phyloP scores from a whole-genome alignment of 2,888 invertebrate genomes.

The Acleris laterana region DNA sequence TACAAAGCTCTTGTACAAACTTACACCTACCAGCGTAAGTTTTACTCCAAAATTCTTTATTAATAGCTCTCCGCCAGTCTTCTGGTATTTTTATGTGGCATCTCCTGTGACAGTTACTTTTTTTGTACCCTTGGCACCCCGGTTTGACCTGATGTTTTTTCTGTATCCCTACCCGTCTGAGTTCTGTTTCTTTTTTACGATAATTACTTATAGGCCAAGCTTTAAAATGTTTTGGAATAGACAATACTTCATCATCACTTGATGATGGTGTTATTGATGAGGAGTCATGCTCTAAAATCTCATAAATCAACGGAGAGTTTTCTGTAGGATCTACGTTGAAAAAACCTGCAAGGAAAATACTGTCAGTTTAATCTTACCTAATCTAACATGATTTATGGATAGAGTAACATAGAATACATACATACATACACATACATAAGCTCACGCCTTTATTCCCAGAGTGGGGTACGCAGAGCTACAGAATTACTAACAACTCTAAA shows the following conservation, averaged over 20 bases:
- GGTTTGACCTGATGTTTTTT: constrained; percentile 22
- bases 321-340: constrained; percentile 24
- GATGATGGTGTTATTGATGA: constrained; percentile 8
- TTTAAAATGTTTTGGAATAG: constrained; percentile 1
- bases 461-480: too few relatives aligned
- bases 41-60: constrained; percentile 14
- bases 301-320: constrained; percentile 3
- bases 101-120: constrained; percentile 21
- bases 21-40: constrained; percentile 16
- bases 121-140: constrained; percentile 19
- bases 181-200: constrained; percentile 6
- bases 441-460: too few relatives aligned
- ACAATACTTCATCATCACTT: constrained; percentile 16
- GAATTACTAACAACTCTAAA: too few relatives aligned
- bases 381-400: not conserved
- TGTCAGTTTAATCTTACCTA: not conserved
- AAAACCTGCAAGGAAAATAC: constrained; percentile 5
- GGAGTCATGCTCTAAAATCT: constrained; percentile 3
- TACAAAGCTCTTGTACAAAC: constrained; percentile 17
- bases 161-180: constrained; percentile 2
- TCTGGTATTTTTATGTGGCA: constrained; percentile 22
- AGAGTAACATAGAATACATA: too few relatives aligned
- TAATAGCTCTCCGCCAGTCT: constrained; percentile 12
- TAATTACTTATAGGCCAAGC: not conserved
- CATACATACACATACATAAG: too few relatives aligned